Evolutionary conservation across 2,113 vertebrate genomes (phyloP), one percentile per base, ranked within the genome.

Genomic region (Prochilodus magdalenae): DNA sequence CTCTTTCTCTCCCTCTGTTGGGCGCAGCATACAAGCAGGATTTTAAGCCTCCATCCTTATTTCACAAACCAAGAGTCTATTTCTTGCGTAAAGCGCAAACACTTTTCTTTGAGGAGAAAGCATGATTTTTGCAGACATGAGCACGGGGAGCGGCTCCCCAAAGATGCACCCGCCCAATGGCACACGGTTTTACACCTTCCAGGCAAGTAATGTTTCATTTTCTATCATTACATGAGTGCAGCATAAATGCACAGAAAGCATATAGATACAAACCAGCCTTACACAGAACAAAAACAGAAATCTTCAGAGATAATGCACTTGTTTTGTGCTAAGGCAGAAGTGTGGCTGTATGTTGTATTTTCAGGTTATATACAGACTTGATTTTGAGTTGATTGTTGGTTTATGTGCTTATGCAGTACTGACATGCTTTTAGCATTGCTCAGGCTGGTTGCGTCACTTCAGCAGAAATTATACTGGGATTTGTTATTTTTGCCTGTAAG

Each of bases 121-220:
- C 72, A 99, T 99, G 98, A 99, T 99, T 94, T 98, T 99, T 93
- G 97, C 95, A 73, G 98, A 99, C 93, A 97, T 98, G 97, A 99
- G 92, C 87, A 92, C 96, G 91, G 96, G 96, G 92, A 95, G 95
- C 92, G 96, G 94, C 90, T 97, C 97, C 93, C 95, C 96, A 73
- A 99, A 98, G 95, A 95, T 97, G 86, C 96, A 99, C 90, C 97
- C 95, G 81, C 97, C 97, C 80, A 99, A 99, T 87, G 98, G 98
- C 90, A 99, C 97, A 59, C 93, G 98, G 83, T 98, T 97, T 93
- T 99, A 98, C 88, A 97, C 97, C 81, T 97, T 97, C 88, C 98
- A 99, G 97, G 98, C 96, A 97, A 96, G 97, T 93, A 72, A 60
- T 70, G 66, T 14, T 40, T 70, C 66, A 22, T 69, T 67, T 8